phyloP scores from a whole-genome alignment of 2,113 vertebrate species.

The Scortum barcoo region DNA sequence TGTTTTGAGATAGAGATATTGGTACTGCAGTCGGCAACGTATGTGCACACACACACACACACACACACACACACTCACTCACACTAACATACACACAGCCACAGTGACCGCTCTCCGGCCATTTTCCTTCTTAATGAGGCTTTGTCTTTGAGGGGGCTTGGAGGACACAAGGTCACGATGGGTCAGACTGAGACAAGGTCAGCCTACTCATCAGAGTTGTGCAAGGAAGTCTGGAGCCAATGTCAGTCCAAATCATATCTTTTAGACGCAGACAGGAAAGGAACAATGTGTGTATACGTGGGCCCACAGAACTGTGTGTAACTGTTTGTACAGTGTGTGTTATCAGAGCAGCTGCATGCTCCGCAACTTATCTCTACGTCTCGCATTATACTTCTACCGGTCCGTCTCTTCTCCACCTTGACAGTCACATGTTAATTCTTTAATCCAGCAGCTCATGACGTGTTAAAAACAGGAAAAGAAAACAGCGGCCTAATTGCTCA shows the following conservation, averaged over 20 bases:
- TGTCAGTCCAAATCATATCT: constrained; percentile 79
- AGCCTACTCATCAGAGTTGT: constrained; percentile 74
- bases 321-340: constrained; percentile 45
- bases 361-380: constrained; percentile 40
- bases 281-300: constrained; percentile 39
- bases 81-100: constrained; percentile 23
- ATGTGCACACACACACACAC: background rate
- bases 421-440: constrained; percentile 80
- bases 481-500: constrained; percentile 73
- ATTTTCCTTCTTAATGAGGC: constrained; percentile 71
- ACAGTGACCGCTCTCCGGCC: constrained; percentile 43
- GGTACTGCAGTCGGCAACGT: constrained; percentile 28
- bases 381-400: constrained; percentile 59
- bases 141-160: constrained; percentile 68
- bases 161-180: constrained; percentile 65
- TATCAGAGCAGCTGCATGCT: constrained; percentile 54
- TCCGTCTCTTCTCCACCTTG: constrained; percentile 54
- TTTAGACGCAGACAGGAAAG: constrained; percentile 74
- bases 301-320: constrained; percentile 21
- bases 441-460: constrained; percentile 77
- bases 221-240: constrained; percentile 81
- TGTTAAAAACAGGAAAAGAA: constrained; percentile 73
- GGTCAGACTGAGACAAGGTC: constrained; percentile 75
- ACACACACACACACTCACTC: background rate
- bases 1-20: constrained; percentile 39